A percentile compares a stretch with the other conserved stretches of the same genome.
Evolutionary conservation across 2,113 vertebrate species (phyloP).

Genomic region (Aplodontia rufa): DNA sequence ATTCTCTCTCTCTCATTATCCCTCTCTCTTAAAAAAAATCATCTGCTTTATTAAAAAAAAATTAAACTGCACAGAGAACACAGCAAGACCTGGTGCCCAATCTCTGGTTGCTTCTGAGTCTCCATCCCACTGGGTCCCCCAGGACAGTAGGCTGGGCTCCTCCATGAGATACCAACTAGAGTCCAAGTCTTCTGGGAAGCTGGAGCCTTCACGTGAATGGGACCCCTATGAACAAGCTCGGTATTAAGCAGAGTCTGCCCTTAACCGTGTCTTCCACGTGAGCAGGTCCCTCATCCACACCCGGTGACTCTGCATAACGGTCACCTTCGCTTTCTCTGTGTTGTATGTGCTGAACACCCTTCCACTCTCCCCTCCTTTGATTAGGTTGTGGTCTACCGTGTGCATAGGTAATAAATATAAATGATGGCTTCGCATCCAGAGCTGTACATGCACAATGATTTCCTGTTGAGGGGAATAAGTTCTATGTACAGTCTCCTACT

Average conservation of each 20-base stretch:
- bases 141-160: too few relatives aligned
- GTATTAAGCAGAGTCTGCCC: rapidly evolving
- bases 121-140: not conserved
- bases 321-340: not conserved
- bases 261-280: not conserved
- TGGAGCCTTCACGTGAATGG: rapidly evolving
- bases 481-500: not conserved
- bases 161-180: rapidly evolving
- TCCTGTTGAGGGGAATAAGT: not conserved
- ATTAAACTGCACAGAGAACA: too few relatives aligned
- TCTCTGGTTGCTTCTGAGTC: not conserved
- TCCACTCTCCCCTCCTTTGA: not conserved
- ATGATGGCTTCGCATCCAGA: too few relatives aligned
- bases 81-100: rapidly evolving
- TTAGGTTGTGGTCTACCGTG: not conserved
- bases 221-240: rapidly evolving
- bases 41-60: too few relatives aligned
- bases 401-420: not conserved
- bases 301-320: too few relatives aligned
- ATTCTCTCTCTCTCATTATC: too few relatives aligned
- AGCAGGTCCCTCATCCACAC: rapidly evolving
- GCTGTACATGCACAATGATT: not conserved
- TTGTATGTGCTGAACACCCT: not conserved
- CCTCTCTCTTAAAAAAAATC: too few relatives aligned
- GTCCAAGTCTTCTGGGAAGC: not conserved